Evolutionary conservation across 2,888 invertebrate genomes (phyloP).

Genomic region (Eupithecia subfuscata): DNA sequence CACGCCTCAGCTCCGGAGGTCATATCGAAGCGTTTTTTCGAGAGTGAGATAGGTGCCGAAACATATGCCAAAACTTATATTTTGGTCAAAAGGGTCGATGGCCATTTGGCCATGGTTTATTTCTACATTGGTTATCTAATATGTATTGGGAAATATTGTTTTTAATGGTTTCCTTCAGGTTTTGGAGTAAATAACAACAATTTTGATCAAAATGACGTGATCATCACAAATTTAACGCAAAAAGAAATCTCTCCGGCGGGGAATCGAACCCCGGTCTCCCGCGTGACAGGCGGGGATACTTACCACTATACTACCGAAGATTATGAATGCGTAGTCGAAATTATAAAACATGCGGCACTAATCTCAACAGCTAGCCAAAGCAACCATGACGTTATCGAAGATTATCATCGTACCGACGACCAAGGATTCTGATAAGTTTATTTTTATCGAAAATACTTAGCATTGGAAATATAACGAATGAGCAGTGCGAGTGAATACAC

Average conservation of each 20-base stretch:
- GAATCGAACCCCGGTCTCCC: conserved; percentile 85
- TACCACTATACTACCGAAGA: conserved; percentile 85
- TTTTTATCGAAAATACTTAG: background rate
- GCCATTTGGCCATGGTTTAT: no score
- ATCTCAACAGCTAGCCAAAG: background rate
- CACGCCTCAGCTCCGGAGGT: no score
- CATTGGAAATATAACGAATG: background rate
- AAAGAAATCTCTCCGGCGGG: conserved; percentile 77
- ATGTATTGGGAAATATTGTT: background rate
- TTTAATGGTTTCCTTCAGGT: background rate
- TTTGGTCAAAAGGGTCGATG: no score
- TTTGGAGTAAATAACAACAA: background rate
- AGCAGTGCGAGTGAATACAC: background rate
- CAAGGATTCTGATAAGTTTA: no score
- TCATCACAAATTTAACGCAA: conserved; percentile 12
- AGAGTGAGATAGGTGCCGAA: background rate
- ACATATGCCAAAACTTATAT: background rate
- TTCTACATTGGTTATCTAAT: background rate
- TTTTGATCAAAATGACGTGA: background rate
- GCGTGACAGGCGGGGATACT: conserved; percentile 85
- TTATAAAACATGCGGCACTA: background rate
- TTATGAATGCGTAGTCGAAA: background rate
- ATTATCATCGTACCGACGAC: background rate
- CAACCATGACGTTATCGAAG: background rate
- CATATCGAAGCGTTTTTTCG: background rate